Conservation (phyloP, 2,888 invertebrate species). For the Galeruca laticollis region DNA sequence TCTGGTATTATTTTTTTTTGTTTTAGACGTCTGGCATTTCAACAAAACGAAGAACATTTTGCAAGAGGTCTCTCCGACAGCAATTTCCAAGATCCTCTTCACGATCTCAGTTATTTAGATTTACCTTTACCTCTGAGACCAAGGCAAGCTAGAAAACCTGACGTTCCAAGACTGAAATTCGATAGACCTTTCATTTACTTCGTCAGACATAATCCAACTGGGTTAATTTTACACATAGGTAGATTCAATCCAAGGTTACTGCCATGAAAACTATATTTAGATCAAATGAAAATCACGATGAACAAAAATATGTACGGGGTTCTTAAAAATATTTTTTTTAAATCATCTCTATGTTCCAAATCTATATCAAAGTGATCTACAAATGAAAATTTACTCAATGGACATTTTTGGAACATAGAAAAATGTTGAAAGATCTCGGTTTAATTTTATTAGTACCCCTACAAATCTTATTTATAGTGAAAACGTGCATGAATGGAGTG, state of each 20-base stretch:
- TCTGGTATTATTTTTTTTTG: constrained; percentile 1
- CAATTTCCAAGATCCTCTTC: constrained; percentile 75
- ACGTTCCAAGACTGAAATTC: constrained; percentile 81
- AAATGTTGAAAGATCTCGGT: not conserved
- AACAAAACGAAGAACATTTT: constrained; percentile 15
- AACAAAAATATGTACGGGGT: too few relatives aligned
- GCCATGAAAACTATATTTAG: constrained; percentile 69
- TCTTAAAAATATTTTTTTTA: too few relatives aligned
- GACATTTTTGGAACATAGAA: too few relatives aligned
- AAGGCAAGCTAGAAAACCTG: constrained; percentile 78
- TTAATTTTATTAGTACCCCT: not conserved
- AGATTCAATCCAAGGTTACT: constrained; percentile 87
- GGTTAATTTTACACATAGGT: constrained; percentile 89
- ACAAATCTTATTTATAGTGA: constrained; percentile 1
- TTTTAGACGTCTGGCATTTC: constrained; percentile 22
- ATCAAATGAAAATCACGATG: not conserved
- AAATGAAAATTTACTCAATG: not conserved
- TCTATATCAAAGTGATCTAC: not conserved
- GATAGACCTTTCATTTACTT: constrained; percentile 91
- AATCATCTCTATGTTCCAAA: not conserved
- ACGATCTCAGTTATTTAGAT: constrained; percentile 69
- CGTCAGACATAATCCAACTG: constrained; percentile 92
- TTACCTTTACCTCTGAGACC: constrained; percentile 78
- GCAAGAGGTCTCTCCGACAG: constrained; percentile 2
- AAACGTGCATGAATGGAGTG: not conserved